Conservation (phyloP, 2,797 vertebrate genomes). For the Myripristis jacobus region DNA sequence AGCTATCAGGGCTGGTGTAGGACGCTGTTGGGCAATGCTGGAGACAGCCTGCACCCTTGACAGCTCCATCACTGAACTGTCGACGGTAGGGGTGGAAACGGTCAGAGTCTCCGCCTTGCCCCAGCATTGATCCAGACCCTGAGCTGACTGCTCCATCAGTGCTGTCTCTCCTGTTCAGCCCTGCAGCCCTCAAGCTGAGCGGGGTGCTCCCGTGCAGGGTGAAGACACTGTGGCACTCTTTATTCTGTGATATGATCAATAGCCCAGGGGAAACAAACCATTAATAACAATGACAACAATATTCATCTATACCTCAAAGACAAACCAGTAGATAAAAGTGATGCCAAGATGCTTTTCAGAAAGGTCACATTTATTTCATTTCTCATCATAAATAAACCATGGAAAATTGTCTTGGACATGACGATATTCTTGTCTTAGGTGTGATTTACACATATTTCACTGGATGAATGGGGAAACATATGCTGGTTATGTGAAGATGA, state of each 20-base stretch:
- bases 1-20: conserved; percentile 49
- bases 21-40: conserved; percentile 48
- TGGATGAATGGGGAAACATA: background rate
- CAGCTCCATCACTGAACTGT: conserved; percentile 85
- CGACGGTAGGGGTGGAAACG: conserved; percentile 90
- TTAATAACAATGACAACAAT: background rate
- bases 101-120: conserved; percentile 69
- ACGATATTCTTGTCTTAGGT: background rate
- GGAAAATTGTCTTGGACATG: background rate
- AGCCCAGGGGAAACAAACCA: background rate
- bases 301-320: no score
- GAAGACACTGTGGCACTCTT: conserved; percentile 45
- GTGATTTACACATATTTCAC: conserved; percentile 3
- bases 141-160: conserved; percentile 78
- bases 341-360: background rate
- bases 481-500: background rate
- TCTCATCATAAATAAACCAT: background rate
- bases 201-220: conserved; percentile 48
- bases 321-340: background rate
- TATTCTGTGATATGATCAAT: conserved; percentile 51
- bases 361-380: background rate
- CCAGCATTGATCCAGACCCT: conserved; percentile 18
- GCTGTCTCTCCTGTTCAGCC: conserved; percentile 81
- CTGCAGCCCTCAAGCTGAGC: conserved; percentile 62
- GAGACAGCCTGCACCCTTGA: conserved; percentile 45